phyloP scores from a whole-genome alignment of 2,888 invertebrate genomes.

The Volucella inanis region DNA sequence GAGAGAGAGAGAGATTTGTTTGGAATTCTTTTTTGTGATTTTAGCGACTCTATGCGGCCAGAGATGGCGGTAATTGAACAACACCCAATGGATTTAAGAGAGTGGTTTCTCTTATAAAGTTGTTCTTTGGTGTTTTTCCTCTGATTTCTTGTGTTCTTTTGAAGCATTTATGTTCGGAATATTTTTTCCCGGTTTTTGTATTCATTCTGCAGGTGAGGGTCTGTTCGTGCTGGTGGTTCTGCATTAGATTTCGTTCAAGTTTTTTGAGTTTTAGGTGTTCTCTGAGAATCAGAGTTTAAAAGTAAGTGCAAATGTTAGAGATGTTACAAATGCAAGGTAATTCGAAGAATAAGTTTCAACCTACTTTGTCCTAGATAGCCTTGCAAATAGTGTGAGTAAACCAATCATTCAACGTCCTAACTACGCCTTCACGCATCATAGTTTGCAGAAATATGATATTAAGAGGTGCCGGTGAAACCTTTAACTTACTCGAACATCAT shows the following conservation, averaged over 20 bases:
- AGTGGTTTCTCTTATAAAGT: conserved; percentile 17
- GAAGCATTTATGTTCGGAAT: not conserved
- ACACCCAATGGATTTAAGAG: conserved; percentile 64
- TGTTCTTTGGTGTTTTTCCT: not conserved
- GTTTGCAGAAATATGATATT: too few species aligned
- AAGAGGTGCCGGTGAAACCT: too few species aligned
- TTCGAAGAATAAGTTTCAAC: too few species aligned
- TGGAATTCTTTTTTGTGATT: conserved; percentile 26
- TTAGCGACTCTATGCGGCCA: conserved; percentile 21
- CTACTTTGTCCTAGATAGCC: too few species aligned
- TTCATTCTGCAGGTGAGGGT: conserved; percentile 18
- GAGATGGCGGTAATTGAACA: conserved; percentile 37
- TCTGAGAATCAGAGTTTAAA: too few species aligned
- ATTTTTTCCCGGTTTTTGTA: not conserved
- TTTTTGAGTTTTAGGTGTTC: not conserved
- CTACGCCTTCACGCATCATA: too few species aligned
- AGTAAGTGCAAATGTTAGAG: too few species aligned
- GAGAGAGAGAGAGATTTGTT: conserved; percentile 9
- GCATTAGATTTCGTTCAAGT: not conserved
- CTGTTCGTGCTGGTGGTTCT: not conserved
- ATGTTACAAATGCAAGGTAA: too few species aligned
- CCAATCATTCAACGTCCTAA: too few species aligned
- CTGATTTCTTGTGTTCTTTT: conserved; percentile 9
- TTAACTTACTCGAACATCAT: too few species aligned
- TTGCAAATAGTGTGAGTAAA: too few species aligned